Percentiles rank a stretch among this genome's conserved stretches.
phyloP scores from a whole-genome alignment of 1,140 invertebrate genomes.

The Semibalanus balanoides region DNA sequence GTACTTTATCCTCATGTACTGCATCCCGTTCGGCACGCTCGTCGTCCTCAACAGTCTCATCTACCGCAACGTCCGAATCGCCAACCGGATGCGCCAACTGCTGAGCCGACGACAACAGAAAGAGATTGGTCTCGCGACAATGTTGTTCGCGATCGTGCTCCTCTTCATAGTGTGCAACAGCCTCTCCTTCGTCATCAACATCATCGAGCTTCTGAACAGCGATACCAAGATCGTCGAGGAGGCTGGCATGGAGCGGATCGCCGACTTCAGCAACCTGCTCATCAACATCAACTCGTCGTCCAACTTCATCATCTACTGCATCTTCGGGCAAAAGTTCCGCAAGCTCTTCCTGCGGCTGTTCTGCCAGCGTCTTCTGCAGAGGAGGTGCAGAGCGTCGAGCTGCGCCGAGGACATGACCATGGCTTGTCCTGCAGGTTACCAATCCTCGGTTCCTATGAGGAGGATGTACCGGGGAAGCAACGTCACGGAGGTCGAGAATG shows the following conservation, averaged over 20 bases:
- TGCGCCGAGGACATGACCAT: too few relatives aligned
- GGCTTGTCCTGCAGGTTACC: too few relatives aligned
- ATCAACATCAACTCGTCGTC: constrained; percentile 93
- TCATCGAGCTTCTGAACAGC: constrained; percentile 26
- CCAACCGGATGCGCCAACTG: constrained; percentile 63
- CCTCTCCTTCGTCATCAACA: constrained; percentile 38
- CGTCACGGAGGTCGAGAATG: too few relatives aligned
- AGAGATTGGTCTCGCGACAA: constrained; percentile 55
- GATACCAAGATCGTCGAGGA: constrained; percentile 17
- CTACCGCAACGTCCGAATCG: constrained; percentile 54
- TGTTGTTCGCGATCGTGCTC: constrained; percentile 40
- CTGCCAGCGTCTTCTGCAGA: constrained; percentile 32
- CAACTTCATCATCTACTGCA: constrained; percentile 94
- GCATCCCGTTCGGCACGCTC: constrained; percentile 68
- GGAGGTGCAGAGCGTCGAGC: too few relatives aligned
- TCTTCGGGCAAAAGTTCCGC: constrained; percentile 92
- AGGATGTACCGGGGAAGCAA: too few relatives aligned
- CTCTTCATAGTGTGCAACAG: constrained; percentile 41
- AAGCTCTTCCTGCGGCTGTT: constrained; percentile 73
- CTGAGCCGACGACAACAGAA: constrained; percentile 47
- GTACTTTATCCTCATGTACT: constrained; percentile 82
- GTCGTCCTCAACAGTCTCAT: constrained; percentile 79
- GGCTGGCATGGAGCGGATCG: constrained; percentile 18
- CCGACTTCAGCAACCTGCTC: constrained; percentile 55
- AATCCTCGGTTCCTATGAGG: too few relatives aligned